Conservation (phyloP, 2,797 vertebrate genomes). For the Fringilla coelebs region DNA sequence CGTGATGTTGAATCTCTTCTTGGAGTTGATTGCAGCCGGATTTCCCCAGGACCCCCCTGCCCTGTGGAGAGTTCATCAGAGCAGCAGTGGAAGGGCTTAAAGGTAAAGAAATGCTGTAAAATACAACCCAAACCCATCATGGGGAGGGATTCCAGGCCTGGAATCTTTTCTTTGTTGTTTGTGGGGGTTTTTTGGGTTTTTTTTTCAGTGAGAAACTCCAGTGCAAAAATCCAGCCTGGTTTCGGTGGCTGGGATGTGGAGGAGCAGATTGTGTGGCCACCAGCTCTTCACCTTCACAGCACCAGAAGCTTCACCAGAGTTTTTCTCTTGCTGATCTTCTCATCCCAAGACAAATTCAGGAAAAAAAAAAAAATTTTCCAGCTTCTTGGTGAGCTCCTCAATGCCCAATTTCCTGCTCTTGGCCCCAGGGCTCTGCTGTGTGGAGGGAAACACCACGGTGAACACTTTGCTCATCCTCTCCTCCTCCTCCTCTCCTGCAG, state of each 20-base stretch:
- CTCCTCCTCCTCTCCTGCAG: background rate
- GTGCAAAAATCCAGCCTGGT: background rate
- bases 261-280: background rate
- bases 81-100: background rate
- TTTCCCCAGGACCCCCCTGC: background rate
- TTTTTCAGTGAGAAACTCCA: background rate
- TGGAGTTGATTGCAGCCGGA: conserved; percentile 9
- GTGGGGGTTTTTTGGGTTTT: too few species aligned
- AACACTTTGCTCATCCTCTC: background rate
- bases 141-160: background rate
- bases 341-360: background rate
- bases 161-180: background rate
- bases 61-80: background rate
- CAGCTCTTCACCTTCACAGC: background rate
- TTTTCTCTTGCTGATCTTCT: background rate
- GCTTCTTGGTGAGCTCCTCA: background rate
- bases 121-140: fast-evolving
- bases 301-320: fast-evolving
- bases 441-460: fast-evolving
- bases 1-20: conserved; percentile 71
- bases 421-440: fast-evolving
- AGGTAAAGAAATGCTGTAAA: background rate
- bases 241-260: background rate
- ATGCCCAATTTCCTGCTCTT: fast-evolving
- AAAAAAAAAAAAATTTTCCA: fast-evolving